phyloP scores from a whole-genome alignment of 2,113 vertebrate genomes.

The Sciurus niger region DNA sequence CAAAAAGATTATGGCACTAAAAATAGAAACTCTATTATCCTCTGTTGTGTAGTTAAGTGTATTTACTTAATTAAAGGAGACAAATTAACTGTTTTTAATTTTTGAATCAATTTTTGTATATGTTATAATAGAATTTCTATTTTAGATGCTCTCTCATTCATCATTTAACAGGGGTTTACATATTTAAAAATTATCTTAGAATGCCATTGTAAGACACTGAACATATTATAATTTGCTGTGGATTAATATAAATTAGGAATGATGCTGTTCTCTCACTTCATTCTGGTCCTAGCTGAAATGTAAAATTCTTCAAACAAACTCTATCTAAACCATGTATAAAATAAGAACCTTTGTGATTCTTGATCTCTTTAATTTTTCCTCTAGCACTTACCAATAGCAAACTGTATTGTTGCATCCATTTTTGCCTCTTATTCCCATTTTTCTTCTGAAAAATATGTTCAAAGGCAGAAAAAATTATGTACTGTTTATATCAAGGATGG shows the following conservation, averaged over 20 bases:
- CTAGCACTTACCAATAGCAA: not conserved
- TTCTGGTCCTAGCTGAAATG: not conserved
- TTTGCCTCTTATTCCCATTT: not conserved
- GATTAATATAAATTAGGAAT: not conserved
- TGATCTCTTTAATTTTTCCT: not conserved
- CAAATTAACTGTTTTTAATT: constrained; percentile 1
- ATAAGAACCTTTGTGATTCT: not conserved
- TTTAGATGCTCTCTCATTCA: not conserved
- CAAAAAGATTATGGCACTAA: not conserved
- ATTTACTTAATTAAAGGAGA: constrained; percentile 4
- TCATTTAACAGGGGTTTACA: not conserved
- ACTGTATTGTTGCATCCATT: not conserved
- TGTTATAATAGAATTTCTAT: not conserved
- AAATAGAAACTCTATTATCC: not conserved
- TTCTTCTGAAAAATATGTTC: not conserved
- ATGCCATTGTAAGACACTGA: not conserved
- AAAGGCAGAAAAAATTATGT: not conserved
- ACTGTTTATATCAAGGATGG: not conserved
- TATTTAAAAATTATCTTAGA: constrained; percentile 34
- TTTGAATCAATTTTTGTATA: constrained; percentile 27
- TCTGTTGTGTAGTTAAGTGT: not conserved
- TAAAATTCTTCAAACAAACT: not conserved
- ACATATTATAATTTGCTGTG: not conserved
- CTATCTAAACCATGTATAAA: not conserved
- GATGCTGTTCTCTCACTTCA: not conserved